Evolutionary conservation across 2,797 vertebrate species (phyloP).

Genomic region (Darevskia mixta): DNA sequence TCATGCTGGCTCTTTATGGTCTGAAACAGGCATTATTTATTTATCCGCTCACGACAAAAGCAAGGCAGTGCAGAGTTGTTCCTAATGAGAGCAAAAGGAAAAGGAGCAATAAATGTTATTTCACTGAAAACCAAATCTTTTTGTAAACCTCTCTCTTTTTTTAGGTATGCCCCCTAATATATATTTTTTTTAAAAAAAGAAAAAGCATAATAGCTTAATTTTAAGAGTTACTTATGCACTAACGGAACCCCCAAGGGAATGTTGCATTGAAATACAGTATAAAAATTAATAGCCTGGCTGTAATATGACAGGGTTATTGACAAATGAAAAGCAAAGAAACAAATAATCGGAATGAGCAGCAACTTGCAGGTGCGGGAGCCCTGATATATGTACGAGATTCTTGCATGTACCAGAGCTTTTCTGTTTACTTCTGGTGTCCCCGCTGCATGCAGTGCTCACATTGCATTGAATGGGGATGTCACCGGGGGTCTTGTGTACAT

Average conservation of each 20-base stretch:
- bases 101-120: constrained; percentile 66
- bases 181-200: neutral
- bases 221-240: constrained; percentile 49
- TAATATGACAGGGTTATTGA: constrained; percentile 58
- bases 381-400: neutral
- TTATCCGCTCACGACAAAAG: constrained; percentile 62
- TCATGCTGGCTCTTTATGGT: constrained; percentile 69
- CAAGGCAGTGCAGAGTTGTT: constrained; percentile 50
- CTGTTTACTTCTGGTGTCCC: neutral
- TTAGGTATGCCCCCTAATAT: constrained; percentile 49
- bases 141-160: constrained; percentile 31
- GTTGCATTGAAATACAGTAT: constrained; percentile 61
- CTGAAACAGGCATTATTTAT: constrained; percentile 71
- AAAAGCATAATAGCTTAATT: constrained; percentile 7
- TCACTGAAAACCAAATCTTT: constrained; percentile 68
- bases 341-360: constrained; percentile 20
- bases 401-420: neutral
- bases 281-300: constrained; percentile 64
- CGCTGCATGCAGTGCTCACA: neutral
- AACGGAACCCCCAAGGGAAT: constrained; percentile 59
- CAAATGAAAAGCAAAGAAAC: constrained; percentile 51
- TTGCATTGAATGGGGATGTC: neutral
- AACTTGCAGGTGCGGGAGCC: neutral
- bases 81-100: constrained; percentile 71
- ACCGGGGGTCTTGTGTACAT: neutral